Evolutionary conservation across 1,140 invertebrate genomes (phyloP).

Genomic region (Camponotus floridanus): DNA sequence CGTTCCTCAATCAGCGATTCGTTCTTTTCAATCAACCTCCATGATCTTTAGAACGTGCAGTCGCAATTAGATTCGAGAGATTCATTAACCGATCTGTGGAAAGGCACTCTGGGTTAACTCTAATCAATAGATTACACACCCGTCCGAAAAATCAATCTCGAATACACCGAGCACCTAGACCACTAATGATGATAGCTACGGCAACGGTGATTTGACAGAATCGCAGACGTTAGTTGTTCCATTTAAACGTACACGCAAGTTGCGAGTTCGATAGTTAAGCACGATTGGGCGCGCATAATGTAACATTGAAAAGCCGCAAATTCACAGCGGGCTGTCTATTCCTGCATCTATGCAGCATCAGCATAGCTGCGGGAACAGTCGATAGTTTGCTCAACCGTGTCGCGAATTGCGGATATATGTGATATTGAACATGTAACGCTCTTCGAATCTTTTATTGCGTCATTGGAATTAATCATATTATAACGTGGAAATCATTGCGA

Average conservation of each 20-base stretch:
- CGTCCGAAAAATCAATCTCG: neutral
- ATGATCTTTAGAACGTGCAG: neutral
- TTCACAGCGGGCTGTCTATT: constrained; percentile 3
- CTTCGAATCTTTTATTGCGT: constrained; percentile 1
- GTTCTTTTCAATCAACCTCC: neutral
- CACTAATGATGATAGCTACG: constrained; percentile 25
- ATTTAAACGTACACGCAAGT: constrained; percentile 46
- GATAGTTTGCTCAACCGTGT: constrained; percentile 48
- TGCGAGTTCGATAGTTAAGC: constrained; percentile 40
- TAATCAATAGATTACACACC: neutral
- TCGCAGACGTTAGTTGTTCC: constrained; percentile 52
- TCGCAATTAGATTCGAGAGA: neutral
- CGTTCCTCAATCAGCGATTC: neutral
- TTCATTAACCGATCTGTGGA: neutral
- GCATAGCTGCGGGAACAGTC: constrained; percentile 39
- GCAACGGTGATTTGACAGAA: constrained; percentile 35
- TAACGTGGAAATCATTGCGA: neutral
- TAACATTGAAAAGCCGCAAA: constrained; percentile 58
- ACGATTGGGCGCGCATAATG: constrained; percentile 41
- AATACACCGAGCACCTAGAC: neutral
- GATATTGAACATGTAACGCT: constrained; percentile 14
- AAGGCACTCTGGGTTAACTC: neutral
- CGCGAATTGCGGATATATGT: neutral
- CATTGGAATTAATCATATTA: constrained; percentile 19
- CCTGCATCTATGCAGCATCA: neutral